phyloP scores from a whole-genome alignment of 2,888 invertebrate species.

The Agriopis aurantiaria region DNA sequence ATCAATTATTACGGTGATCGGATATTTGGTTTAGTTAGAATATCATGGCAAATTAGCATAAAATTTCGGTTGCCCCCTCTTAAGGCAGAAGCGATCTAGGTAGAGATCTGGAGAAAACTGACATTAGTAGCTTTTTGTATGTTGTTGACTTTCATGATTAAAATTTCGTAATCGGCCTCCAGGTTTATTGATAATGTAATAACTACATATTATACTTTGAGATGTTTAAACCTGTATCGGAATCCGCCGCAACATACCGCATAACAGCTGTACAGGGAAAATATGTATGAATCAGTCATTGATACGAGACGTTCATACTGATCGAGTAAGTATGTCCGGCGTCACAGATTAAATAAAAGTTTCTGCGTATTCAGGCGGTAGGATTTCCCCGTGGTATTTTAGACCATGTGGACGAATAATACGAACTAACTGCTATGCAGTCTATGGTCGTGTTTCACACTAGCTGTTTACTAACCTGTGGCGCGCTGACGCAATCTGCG shows the following conservation, averaged over 20 bases:
- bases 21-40: too few relatives aligned
- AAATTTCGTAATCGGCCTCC: too few relatives aligned
- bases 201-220: too few relatives aligned
- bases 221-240: background rate
- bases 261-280: background rate
- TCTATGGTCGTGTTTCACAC: conserved; percentile 25
- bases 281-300: conserved; percentile 32
- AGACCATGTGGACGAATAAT: conserved; percentile 13
- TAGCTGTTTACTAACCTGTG: conserved; percentile 31
- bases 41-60: too few relatives aligned
- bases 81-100: too few relatives aligned
- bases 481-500: conserved; percentile 55
- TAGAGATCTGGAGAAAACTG: too few relatives aligned
- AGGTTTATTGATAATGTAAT: too few relatives aligned
- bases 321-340: conserved; percentile 5
- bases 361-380: conserved; percentile 32
- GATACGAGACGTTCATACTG: conserved; percentile 39
- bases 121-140: too few relatives aligned
- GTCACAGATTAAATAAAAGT: conserved; percentile 13
- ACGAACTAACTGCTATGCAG: conserved; percentile 10
- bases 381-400: conserved; percentile 55
- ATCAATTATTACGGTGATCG: too few relatives aligned
- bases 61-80: too few relatives aligned
- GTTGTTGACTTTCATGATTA: too few relatives aligned
- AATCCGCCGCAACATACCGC: background rate